phyloP scores from a whole-genome alignment of 2,113 vertebrate genomes.

The Sakesphorus luctuosus region DNA sequence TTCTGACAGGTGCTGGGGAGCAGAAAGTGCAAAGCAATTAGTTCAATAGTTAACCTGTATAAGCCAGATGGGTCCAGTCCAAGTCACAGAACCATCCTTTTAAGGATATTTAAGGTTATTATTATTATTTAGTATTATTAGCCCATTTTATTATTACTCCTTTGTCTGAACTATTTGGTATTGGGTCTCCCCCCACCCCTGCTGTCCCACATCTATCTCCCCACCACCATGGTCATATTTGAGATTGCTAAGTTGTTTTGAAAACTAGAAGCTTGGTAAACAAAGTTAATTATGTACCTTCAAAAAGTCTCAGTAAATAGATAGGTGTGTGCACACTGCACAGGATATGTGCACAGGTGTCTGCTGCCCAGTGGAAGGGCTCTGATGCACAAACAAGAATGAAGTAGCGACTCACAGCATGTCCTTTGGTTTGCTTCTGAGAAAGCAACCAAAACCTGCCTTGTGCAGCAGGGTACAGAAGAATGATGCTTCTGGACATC shows the following conservation, averaged over 20 bases:
- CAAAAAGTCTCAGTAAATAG: not conserved
- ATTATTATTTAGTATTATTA: not conserved
- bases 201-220: not conserved
- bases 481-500: not conserved
- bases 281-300: not conserved
- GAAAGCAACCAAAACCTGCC: constrained; percentile 1
- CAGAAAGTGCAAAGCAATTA: not conserved
- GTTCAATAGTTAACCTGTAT: not conserved
- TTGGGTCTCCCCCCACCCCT: no score
- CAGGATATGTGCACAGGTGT: not conserved
- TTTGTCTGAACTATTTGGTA: not conserved
- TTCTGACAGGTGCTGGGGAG: not conserved
- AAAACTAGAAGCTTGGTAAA: not conserved
- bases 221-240: not conserved
- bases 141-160: not conserved
- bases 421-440: not conserved
- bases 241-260: not conserved
- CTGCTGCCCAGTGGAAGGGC: not conserved
- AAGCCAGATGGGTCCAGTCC: not conserved
- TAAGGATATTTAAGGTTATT: not conserved
- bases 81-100: not conserved
- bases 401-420: not conserved
- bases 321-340: not conserved
- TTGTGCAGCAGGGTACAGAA: not conserved
- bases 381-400: not conserved